Conservation (phyloP, 2,888 invertebrate genomes). For the Galeopsomyia nigrocyanea region DNA sequence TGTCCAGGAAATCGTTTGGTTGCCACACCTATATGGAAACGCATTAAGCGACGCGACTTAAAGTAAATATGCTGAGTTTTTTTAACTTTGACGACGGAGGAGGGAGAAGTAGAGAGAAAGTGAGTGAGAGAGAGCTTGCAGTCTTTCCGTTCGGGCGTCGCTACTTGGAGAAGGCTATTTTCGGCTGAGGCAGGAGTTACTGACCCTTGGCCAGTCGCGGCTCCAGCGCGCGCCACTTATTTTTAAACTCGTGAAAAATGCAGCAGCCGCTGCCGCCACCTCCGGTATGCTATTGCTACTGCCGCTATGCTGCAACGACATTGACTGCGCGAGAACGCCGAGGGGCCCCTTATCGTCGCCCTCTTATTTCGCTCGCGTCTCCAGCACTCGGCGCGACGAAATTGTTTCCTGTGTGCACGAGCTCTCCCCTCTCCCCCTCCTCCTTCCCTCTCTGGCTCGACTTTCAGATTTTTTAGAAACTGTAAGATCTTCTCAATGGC, state of each 20-base stretch:
- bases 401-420: neutral
- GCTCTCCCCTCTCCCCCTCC: too few species aligned
- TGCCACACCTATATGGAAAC: conserved; percentile 5
- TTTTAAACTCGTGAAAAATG: conserved; percentile 67
- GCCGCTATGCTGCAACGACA: conserved; percentile 52
- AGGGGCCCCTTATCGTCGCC: conserved; percentile 19
- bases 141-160: conserved; percentile 35
- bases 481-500: too few species aligned
- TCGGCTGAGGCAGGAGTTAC: conserved; percentile 64
- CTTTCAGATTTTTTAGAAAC: too few species aligned
- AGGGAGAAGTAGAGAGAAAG: conserved; percentile 3
- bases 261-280: conserved; percentile 58
- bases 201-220: conserved; percentile 67
- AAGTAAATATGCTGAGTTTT: conserved; percentile 17
- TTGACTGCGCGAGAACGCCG: conserved; percentile 20
- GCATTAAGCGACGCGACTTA: conserved; percentile 18
- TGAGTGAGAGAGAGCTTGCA: neutral
- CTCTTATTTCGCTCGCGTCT: conserved; percentile 32
- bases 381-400: conserved; percentile 9
- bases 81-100: conserved; percentile 3
- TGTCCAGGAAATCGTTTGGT: neutral
- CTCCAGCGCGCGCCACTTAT: conserved; percentile 58
- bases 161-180: conserved; percentile 57
- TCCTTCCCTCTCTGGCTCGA: too few species aligned
- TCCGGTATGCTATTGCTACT: conserved; percentile 33